Evolutionary conservation across 1,140 invertebrate genomes (phyloP).

Genomic region (Apis mellifera): Amel_HAv3.1 CM009931.2:24873501-24874000

Average conservation of each 20-base stretch:
- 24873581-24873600: neutral
- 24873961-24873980: too few species aligned
- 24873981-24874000: too few species aligned
- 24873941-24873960: too few species aligned
- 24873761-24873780: neutral
- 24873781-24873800: neutral
- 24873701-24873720: conserved; percentile 62
- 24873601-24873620: neutral
- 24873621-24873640: conserved; percentile 4
- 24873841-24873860: neutral
- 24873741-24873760: conserved; percentile 18
- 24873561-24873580: too few species aligned
- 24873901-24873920: neutral
- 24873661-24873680: conserved; percentile 50
- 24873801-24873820: neutral
- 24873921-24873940: too few species aligned
- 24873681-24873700: conserved; percentile 61
- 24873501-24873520: neutral
- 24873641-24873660: conserved; percentile 10
- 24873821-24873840: neutral
- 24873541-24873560: too few species aligned
- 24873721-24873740: conserved; percentile 54
- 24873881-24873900: neutral
- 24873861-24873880: neutral
- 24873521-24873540: neutral